Evolutionary conservation across 2,888 invertebrate species (phyloP).

Genomic region (Rhyacophila evoluta): DNA sequence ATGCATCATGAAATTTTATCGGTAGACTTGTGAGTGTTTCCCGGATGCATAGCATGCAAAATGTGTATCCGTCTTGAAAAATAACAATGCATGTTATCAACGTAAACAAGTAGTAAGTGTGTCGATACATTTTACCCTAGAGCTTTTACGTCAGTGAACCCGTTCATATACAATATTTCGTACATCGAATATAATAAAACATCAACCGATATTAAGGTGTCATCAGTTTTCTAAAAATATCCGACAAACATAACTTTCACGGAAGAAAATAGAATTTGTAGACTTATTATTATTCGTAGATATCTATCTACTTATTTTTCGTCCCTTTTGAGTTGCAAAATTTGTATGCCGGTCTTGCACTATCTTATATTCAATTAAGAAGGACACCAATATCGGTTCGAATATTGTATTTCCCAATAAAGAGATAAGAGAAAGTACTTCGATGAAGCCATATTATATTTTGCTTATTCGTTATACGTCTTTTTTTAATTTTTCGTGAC

Average conservation of each 20-base stretch:
- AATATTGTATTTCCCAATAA: not conserved
- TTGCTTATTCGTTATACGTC: too few relatives aligned
- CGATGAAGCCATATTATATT: too few relatives aligned
- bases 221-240: too few relatives aligned
- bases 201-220: too few relatives aligned
- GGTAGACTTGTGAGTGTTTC: not conserved
- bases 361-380: not conserved
- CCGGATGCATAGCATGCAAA: conserved; percentile 3
- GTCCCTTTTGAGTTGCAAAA: not conserved
- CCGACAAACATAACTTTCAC: too few relatives aligned
- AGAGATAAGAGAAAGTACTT: too few relatives aligned
- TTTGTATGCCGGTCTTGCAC: not conserved
- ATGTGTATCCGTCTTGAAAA: conserved; percentile 15
- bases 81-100: conserved; percentile 9
- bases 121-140: not conserved
- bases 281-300: too few relatives aligned
- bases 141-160: not conserved
- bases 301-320: not conserved
- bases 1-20: not conserved
- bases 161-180: not conserved
- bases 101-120: not conserved
- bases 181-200: not conserved
- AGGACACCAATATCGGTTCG: not conserved
- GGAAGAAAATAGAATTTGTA: too few relatives aligned
- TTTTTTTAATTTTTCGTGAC: too few relatives aligned